Percentiles rank a stretch among this genome's conserved stretches.
Evolutionary conservation across 2,113 vertebrate genomes (phyloP).

Genomic region (Rallus limicola): DNA sequence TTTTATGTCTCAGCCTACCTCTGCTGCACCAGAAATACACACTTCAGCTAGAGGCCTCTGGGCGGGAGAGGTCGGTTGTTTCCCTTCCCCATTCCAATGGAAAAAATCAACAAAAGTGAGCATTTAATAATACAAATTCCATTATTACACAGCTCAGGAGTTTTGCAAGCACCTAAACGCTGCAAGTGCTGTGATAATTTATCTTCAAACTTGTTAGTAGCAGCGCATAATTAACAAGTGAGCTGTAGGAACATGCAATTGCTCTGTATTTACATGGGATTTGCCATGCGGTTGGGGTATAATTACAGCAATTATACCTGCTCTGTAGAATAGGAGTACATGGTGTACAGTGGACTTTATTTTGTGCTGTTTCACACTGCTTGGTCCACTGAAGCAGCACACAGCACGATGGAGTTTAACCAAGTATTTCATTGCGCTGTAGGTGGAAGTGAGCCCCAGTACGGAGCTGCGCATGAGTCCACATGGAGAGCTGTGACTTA

Average conservation of each 20-base stretch:
- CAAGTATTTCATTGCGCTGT: neutral
- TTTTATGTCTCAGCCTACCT: neutral
- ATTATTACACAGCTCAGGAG: neutral
- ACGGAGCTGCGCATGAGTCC: neutral
- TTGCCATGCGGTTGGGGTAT: neutral
- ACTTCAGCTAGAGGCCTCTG: neutral
- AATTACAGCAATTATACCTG: neutral
- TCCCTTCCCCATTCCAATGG: neutral
- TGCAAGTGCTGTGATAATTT: slow-evolving; percentile 16
- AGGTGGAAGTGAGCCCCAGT: neutral
- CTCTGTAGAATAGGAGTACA: neutral
- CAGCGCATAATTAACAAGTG: slow-evolving; percentile 21
- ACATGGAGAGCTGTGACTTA: neutral
- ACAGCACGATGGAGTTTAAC: neutral
- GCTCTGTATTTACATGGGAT: neutral
- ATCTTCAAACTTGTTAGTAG: slow-evolving; percentile 18
- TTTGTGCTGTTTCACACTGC: neutral
- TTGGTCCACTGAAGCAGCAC: neutral
- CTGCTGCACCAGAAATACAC: neutral
- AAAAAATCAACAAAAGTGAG: neutral
- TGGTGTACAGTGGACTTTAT: neutral
- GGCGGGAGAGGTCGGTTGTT: neutral
- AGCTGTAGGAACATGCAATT: slow-evolving; percentile 4
- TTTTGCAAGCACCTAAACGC: neutral
- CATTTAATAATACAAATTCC: neutral